These are phyloP conservation scores for Sibirionetta formosa DNA, from an alignment of 2,797 vertebrate genomes.

Conservation along the genomic window DNA sequence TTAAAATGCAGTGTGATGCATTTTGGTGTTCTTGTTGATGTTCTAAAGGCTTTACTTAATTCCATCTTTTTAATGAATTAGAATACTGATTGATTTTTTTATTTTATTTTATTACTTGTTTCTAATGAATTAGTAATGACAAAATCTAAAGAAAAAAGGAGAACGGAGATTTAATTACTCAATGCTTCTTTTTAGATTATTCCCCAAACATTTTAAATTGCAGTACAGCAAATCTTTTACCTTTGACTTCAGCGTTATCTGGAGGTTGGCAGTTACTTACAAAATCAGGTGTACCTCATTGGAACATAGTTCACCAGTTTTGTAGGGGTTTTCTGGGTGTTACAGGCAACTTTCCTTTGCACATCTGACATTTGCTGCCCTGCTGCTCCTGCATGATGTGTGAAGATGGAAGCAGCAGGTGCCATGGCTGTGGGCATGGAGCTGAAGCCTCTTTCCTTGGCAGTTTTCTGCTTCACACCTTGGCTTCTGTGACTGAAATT, in stretches of 20 bases:
- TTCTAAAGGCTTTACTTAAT: neutral
- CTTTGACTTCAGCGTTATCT: neutral
- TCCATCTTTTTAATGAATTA: neutral
- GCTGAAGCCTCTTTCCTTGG: neutral
- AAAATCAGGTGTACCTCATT: neutral
- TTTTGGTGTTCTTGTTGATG: neutral
- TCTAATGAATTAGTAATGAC: neutral
- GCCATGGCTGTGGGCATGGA: neutral
- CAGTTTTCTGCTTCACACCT: neutral
- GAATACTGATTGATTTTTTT: neutral
- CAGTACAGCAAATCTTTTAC: neutral
- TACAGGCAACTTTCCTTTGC: neutral
- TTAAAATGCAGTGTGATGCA: neutral
- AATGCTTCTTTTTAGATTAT: neutral
- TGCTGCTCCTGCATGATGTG: neutral
- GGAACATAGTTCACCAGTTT: neutral
- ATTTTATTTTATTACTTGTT: neutral
- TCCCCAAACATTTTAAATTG: neutral
- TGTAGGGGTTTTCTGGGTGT: neutral
- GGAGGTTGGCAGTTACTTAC: neutral
- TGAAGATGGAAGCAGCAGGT: neutral
- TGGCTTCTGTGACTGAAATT: neutral
- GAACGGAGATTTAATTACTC: neutral
- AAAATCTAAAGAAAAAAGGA: neutral
- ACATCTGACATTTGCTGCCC: fast-evolving